Percentiles rank a stretch among this genome's conserved stretches.
Evolutionary conservation across 2,113 vertebrate genomes (phyloP).

Genomic region (Nycticorax nycticorax): DNA sequence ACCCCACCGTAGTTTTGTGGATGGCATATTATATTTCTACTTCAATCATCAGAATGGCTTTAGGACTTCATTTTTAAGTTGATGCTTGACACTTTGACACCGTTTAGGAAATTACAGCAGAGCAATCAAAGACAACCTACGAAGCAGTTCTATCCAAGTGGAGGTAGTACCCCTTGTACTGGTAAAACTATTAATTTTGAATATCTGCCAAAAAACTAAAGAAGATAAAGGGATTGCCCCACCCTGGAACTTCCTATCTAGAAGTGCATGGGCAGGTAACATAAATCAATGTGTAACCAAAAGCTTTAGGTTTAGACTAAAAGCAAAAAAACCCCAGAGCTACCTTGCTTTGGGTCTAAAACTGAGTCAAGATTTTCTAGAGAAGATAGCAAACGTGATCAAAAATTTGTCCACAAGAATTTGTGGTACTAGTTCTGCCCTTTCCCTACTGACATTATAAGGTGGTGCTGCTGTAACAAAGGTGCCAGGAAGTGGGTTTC

Average conservation of each 20-base stretch:
- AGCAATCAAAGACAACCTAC: background rate
- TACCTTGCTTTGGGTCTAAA: background rate
- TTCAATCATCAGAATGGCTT: background rate
- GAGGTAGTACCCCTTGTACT: accelerated
- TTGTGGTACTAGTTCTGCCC: background rate
- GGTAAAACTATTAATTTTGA: background rate
- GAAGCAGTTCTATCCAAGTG: background rate
- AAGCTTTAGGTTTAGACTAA: background rate
- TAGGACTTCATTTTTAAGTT: background rate
- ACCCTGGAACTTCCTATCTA: background rate
- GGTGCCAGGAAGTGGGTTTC: background rate
- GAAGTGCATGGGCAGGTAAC: background rate
- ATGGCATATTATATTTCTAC: background rate
- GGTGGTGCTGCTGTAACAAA: background rate
- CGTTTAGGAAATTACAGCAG: background rate
- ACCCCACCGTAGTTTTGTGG: background rate
- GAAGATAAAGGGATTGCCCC: background rate
- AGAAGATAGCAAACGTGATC: background rate
- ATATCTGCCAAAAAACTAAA: background rate
- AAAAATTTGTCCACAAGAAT: background rate
- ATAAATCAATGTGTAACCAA: background rate
- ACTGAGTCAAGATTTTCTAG: background rate
- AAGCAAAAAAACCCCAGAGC: background rate
- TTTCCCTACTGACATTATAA: background rate
- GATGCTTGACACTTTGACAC: background rate